Base-by-base conservation (phyloP, 2,113 vertebrate genomes). In the Eupsittula cactorum region DNA sequence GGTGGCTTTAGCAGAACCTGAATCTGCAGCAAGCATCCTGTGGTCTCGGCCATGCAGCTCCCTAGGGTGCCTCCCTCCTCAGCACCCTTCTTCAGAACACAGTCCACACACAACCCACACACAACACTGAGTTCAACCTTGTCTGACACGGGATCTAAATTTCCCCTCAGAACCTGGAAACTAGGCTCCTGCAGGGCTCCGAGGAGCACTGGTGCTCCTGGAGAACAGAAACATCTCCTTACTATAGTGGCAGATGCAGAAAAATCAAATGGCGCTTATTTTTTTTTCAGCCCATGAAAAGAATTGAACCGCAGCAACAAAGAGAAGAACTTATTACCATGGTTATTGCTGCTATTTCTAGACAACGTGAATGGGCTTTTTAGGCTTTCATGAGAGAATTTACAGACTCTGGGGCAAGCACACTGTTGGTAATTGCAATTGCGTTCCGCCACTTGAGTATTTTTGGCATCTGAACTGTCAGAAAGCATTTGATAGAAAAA, bases 341-440 rank as follows among this genome's bases (percentile, higher is more conserved):
- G 96, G 96, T 96, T 97, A 97, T 96, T 92, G 95, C 95, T 97
- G 93, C 97, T 97, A 96, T 97, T 97, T 96, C 93, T 94, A 96
- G 95, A 93, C 91, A 94, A 80, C 0, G 39, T 93, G 90, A 97
- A 96, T 92, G 93, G 94, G 94, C 86, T 90, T 92, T 96, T 96
- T 93, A 95, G 92, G 92, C 95, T 97, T 97, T 97, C 88, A 88
- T 93, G 85, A 95, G 92, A 92, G 90, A 94, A 92, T 92, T 95
- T 90, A 93, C 96, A 94, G 95, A 95, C 94, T 94, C 87, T 87
- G 82, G 94, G 95, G 94, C 96, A 97, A 96, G 86, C 77, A 94
- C 92, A 93, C 82, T 96, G 86, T 87, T 95, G 41, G 94, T 94
- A 97, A 97, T 92, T 97, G 94, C 96, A 84, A 84, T 94, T 94